These are phyloP conservation scores for Miichthys miiuy DNA, from an alignment of 2,797 vertebrate species.

Conservation along the genomic window DNA sequence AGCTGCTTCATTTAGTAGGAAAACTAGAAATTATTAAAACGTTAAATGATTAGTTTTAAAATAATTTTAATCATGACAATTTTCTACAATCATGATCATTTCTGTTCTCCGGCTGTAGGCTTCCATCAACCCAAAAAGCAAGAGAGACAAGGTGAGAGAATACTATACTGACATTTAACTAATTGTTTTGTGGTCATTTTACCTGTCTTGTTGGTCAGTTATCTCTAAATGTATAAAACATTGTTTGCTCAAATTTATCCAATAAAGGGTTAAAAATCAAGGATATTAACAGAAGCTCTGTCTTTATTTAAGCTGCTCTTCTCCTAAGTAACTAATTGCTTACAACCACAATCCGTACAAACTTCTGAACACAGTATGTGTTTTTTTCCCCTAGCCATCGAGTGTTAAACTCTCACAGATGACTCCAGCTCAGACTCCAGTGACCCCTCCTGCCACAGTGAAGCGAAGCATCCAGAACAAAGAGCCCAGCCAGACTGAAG, in stretches of 20 bases:
- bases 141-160: conserved; percentile 64
- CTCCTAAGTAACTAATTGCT: neutral
- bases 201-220: neutral
- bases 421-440: conserved; percentile 5
- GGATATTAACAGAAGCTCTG: neutral
- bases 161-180: neutral
- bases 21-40: too few relatives aligned
- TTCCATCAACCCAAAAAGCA: conserved; percentile 44
- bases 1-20: neutral
- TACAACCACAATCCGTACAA: neutral
- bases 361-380: neutral
- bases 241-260: neutral
- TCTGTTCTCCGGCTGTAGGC: conserved; percentile 38
- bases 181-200: neutral
- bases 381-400: conserved; percentile 24
- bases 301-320: neutral
- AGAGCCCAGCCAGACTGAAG: conserved; percentile 29
- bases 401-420: conserved; percentile 39
- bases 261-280: neutral
- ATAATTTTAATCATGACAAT: neutral
- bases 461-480: conserved; percentile 11
- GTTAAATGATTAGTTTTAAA: too few relatives aligned
- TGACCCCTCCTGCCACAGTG: neutral
- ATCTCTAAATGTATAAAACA: neutral
- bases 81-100: neutral